Base-by-base conservation (phyloP, 1,140 invertebrate species). In the Megathymus violae region DNA sequence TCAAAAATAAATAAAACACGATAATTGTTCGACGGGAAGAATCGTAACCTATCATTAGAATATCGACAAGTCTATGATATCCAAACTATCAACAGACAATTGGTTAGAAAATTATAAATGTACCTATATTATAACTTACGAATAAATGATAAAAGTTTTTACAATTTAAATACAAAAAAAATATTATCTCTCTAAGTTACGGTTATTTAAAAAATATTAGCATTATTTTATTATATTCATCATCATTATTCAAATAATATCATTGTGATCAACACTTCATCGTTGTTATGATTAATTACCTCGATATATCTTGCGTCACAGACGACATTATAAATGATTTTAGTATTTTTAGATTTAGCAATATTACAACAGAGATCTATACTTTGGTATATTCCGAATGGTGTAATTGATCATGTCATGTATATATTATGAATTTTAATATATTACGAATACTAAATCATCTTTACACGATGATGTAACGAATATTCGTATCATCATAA, bases 321-420 rank as follows among this genome's bases (percentile, higher is more conserved):
- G 4, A 11, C 34, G n/a, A 11, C 7, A 36, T 36, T 36, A 11
- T 22, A 3, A 5, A 22, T 36, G 10, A 11, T 36, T 36, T 36
- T 36, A 36, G 34, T 36, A 36, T 36, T 36, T 36, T 36, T 11
- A 7, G 7, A 11, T 1, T 36, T 2, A 36, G 27, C 14, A 25
- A 54, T 27, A 13, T 54, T 47, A 36, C n/a, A 36, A 36, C 1
- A 62, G 69, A 71, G 65, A 68, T 71, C 65, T 60, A 36, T 65
- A 65, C 69, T 71, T 71, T 71, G 69, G 69, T 71, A 67, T 66
- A 34, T 25, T 70, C 65, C 65, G 68, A 71, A 68, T 36, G 11
- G 34, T 31, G 7, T 4, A 31, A 31, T 31, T 31, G 27, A 5
- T 31, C 1, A 31, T 31, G 5, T 22, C 5, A 3, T 31, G 27